Percentiles rank a stretch among this genome's conserved stretches.
Evolutionary conservation across 2,888 invertebrate genomes (phyloP).

Genomic region (Diarsia mendica): DNA sequence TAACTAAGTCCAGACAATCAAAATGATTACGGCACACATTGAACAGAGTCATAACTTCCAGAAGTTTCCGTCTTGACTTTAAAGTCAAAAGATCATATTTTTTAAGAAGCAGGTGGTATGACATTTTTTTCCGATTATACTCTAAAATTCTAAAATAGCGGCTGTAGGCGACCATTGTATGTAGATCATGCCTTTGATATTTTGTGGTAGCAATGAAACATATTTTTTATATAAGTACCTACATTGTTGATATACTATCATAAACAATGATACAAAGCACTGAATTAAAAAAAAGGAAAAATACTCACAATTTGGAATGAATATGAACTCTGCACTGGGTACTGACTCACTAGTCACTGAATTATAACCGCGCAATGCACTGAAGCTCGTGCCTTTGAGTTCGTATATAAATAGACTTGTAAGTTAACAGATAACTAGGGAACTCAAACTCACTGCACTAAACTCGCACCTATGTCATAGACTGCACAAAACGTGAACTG

Average conservation of each 20-base stretch:
- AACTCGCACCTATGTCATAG: conserved; percentile 13
- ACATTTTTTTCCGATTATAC: too few relatives aligned
- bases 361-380: conserved; percentile 19
- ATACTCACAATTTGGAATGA: conserved; percentile 3
- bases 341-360: conserved; percentile 5
- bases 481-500: background rate
- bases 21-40: too few relatives aligned
- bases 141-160: background rate
- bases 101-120: too few relatives aligned
- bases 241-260: background rate
- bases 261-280: too few relatives aligned
- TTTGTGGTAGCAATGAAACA: background rate
- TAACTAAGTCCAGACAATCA: too few relatives aligned
- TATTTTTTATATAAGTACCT: background rate
- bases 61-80: too few relatives aligned
- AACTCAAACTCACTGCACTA: conserved; percentile 16
- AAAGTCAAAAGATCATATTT: too few relatives aligned
- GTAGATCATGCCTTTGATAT: too few relatives aligned
- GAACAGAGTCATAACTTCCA: too few relatives aligned
- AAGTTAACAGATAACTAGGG: conserved; percentile 26
- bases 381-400: background rate
- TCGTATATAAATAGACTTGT: conserved; percentile 12
- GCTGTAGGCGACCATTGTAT: conserved; percentile 3
- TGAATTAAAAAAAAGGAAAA: background rate
- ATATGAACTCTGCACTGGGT: background rate